phyloP scores from a whole-genome alignment of 2,888 invertebrate species.

The Amblyteles armatorius region DNA sequence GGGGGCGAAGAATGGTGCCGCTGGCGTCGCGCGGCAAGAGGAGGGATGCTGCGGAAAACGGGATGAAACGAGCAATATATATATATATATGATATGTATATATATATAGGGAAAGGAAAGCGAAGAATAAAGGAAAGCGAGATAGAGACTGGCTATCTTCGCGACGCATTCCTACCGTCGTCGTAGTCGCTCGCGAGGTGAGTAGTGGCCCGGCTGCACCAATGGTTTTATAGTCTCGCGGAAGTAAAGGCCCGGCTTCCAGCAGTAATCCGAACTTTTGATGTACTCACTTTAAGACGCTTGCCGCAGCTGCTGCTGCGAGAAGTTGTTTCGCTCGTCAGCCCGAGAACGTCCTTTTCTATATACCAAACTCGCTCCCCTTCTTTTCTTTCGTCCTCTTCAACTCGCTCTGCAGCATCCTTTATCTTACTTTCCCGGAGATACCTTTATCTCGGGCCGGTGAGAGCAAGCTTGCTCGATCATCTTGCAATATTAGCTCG shows the following conservation, averaged over 20 bases:
- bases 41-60: constrained; percentile 17
- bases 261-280: constrained; percentile 78
- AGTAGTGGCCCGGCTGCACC: constrained; percentile 15
- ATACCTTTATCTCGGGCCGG: neutral
- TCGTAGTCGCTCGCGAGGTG: neutral
- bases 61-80: constrained; percentile 11
- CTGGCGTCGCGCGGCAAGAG: constrained; percentile 7
- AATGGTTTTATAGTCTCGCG: constrained; percentile 76
- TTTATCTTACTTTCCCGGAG: neutral
- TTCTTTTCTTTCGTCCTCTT: constrained; percentile 32
- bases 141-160: constrained; percentile 70
- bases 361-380: constrained; percentile 34
- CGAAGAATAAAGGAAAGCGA: constrained; percentile 34
- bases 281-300: constrained; percentile 74
- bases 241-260: constrained; percentile 75
- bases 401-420: neutral
- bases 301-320: constrained; percentile 72
- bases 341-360: constrained; percentile 37
- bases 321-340: constrained; percentile 73
- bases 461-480: neutral
- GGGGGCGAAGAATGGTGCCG: constrained; percentile 26
- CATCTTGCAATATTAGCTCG: constrained; percentile 27
- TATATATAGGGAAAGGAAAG: constrained; percentile 7
- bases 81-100: neutral
- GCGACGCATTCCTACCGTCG: constrained; percentile 72